phyloP scores from a whole-genome alignment of 2,888 invertebrate species.

The Seira ritae region DNA sequence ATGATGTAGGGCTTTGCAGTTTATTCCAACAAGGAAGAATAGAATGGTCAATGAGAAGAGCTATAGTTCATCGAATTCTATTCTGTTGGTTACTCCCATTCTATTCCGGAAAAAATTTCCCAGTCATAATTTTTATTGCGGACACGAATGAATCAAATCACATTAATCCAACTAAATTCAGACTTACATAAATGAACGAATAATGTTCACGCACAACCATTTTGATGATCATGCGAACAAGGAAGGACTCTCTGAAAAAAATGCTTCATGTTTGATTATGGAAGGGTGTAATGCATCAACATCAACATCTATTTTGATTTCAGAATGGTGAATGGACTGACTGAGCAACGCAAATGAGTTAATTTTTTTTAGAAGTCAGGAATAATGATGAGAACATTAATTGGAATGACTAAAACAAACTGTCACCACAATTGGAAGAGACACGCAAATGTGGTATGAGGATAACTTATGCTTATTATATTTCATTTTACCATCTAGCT shows the following conservation, averaged over 20 bases:
- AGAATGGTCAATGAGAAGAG: background rate
- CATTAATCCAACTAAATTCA: no score
- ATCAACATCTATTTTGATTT: no score
- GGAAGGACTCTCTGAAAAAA: no score
- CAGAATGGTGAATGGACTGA: no score
- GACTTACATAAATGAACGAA: background rate
- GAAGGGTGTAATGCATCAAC: no score
- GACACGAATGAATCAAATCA: background rate
- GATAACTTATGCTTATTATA: no score
- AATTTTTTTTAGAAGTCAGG: background rate
- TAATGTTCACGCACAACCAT: no score
- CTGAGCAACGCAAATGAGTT: background rate
- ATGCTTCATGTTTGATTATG: no score
- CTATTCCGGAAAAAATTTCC: no score
- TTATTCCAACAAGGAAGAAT: background rate
- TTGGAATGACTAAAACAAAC: constrained; percentile 26
- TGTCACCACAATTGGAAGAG: constrained; percentile 34
- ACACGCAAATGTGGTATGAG: constrained; percentile 36
- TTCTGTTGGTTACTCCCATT: no score
- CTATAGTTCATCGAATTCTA: background rate
- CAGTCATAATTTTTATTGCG: background rate
- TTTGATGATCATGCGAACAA: no score
- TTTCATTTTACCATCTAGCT: no score
- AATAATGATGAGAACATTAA: background rate
- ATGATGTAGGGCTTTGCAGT: constrained; percentile 11